Base-by-base conservation (phyloP, 2,888 invertebrate genomes). In the Coleophora flavipennella region DNA sequence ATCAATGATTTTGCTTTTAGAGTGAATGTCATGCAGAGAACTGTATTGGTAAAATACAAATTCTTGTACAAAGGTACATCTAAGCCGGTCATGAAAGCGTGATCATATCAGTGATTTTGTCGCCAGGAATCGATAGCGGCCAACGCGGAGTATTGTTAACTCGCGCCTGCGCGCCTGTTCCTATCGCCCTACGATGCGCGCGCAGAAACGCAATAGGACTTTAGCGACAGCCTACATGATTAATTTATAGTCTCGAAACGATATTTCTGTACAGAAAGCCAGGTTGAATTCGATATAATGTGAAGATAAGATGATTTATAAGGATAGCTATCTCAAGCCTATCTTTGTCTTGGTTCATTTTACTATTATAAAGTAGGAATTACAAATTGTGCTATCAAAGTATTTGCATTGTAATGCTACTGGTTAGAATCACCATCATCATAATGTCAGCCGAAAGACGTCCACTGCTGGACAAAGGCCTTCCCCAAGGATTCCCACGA, bases 161-260 rank as follows among this genome's bases (percentile, higher is more conserved):
- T 57, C 50, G 67, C 63, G 69, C 63, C 33, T 58, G 57, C 58
- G 58, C 49, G 59, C 51, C 50, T 77, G 76, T 75, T 67, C 6
- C 69, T 67, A 66, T 66, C 70, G 66, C 63, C 66, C 53, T 60
- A 51, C 67, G 73, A 71, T 64, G 77, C 69, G 68, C 53, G 64
- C 68, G 63, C 68, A 64, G 67, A 65, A 80, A 72, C 67, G 71
- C 77, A 65, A 79, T 78, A n/a, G n/a, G n/a, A 81, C 77, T 80
- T 81, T 75, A 80, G 79, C 79, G 81, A 81, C 80, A 77, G 80
- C 70, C 63, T 74, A 83, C 83, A 81, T 83, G 83, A 81, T 83
- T 83, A 80, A 83, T 83, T 81, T 81, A 83, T 83, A 62, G 78
- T 65, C 53, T 62, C 52, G 65, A 67, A 75, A 78, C 69, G 63